Conservation (phyloP, 2,113 vertebrate genomes). For the Nanorana parkeri region DNA sequence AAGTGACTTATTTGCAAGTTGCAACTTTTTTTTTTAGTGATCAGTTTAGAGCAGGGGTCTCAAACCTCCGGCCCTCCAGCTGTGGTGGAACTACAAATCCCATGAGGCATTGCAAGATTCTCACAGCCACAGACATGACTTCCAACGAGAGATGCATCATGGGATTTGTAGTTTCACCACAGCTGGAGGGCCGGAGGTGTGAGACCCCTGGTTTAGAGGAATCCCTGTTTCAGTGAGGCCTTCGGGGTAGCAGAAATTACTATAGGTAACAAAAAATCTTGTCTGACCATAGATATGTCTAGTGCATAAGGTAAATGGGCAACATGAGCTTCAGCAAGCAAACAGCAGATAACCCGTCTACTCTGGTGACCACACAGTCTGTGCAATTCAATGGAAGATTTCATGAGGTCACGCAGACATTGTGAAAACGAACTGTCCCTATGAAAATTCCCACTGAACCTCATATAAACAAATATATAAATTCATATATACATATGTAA, state of each 20-base stretch:
- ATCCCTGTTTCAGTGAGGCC: background rate
- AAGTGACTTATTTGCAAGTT: background rate
- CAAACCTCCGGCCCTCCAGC: no score
- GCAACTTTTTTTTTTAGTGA: background rate
- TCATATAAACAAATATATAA: constrained; percentile 51
- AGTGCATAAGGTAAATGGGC: constrained; percentile 31
- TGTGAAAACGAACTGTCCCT: constrained; percentile 9
- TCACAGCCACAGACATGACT: no score
- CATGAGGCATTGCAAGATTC: no score
- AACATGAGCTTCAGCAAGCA: background rate
- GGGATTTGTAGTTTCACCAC: no score
- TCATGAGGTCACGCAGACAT: constrained; percentile 5
- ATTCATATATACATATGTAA: constrained; percentile 48
- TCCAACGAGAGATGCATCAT: no score
- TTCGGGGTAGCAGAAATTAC: background rate
- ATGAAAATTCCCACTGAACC: constrained; percentile 28
- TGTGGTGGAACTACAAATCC: no score
- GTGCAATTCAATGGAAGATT: constrained; percentile 19
- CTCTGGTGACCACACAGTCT: background rate
- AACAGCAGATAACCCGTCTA: background rate
- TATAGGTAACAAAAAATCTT: background rate
- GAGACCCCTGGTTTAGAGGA: no score
- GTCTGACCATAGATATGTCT: background rate
- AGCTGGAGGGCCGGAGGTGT: no score
- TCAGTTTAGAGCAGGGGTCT: no score